Percentiles rank a stretch among this genome's conserved stretches.
These are phyloP conservation scores for Laupala kohalensis DNA, from an alignment of 1,140 invertebrate species.

Conservation along the genomic window DNA sequence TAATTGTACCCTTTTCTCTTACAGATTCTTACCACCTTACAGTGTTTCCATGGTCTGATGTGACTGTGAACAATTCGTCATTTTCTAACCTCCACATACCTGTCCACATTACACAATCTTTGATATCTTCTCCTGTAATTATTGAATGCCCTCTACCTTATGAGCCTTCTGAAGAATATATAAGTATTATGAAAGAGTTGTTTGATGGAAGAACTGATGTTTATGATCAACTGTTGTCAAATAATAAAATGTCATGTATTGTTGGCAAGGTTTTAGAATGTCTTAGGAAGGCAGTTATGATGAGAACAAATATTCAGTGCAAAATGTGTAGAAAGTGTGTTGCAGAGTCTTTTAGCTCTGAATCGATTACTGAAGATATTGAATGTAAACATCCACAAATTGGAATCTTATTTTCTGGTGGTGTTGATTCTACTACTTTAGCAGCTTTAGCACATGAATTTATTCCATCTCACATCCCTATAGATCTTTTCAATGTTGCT, in stretches of 20 bases:
- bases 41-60: conserved; percentile 7
- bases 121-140: not conserved
- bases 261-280: conserved; percentile 36
- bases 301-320: conserved; percentile 47
- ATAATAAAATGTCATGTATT: conserved; percentile 26
- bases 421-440: conserved; percentile 84
- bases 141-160: not conserved
- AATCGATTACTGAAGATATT: conserved; percentile 1
- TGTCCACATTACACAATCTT: not conserved
- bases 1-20: not conserved
- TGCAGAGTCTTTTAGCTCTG: conserved; percentile 21
- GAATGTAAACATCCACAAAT: conserved; percentile 50
- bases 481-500: conserved; percentile 95
- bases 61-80: not conserved
- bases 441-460: conserved; percentile 65
- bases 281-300: conserved; percentile 45
- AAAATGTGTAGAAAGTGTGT: conserved; percentile 50
- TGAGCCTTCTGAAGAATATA: not conserved
- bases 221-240: conserved; percentile 23
- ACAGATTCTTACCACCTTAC: not conserved
- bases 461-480: conserved; percentile 50
- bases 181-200: conserved; percentile 22
- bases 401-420: conserved; percentile 87
- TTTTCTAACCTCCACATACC: not conserved
- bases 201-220: not conserved